Percentiles rank a stretch among this genome's conserved stretches.
phyloP scores from a whole-genome alignment of 2,888 invertebrate species.

The Xylocampa areola region DNA sequence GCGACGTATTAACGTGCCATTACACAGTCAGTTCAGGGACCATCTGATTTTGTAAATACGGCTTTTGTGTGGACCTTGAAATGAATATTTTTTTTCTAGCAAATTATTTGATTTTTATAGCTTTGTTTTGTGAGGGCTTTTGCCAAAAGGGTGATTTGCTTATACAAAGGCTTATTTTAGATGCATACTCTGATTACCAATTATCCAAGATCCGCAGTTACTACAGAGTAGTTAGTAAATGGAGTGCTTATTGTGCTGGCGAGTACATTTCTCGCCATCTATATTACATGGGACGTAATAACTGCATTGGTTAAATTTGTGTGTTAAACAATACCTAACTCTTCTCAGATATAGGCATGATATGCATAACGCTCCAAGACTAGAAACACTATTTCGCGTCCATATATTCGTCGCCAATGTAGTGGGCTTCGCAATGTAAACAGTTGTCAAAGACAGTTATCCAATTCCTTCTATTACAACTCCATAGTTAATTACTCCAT shows the following conservation, averaged over 20 bases:
- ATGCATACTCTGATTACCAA: slow-evolving; percentile 27
- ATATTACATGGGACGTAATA: no score
- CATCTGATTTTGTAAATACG: slow-evolving; percentile 66
- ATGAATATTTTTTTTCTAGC: slow-evolving; percentile 57
- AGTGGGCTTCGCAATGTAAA: no score
- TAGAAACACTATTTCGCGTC: no score
- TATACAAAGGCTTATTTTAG: slow-evolving; percentile 52
- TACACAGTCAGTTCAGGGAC: slow-evolving; percentile 66
- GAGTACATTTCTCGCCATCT: no score
- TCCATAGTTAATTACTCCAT: slow-evolving; percentile 25
- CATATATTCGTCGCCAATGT: no score
- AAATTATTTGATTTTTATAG: slow-evolving; percentile 46
- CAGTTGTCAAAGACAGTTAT: no score
- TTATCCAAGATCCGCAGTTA: slow-evolving; percentile 8
- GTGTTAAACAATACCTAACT: no score
- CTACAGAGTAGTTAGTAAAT: slow-evolving; percentile 21
- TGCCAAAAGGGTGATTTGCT: slow-evolving; percentile 59
- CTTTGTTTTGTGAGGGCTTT: slow-evolving; percentile 50
- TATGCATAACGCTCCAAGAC: no score
- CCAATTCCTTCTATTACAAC: no score
- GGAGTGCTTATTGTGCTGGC: slow-evolving; percentile 24
- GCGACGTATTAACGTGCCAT: slow-evolving; percentile 22
- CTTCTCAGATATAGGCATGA: no score
- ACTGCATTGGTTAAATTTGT: no score
- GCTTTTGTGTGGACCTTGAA: slow-evolving; percentile 53